Base-by-base conservation (phyloP, 1,140 invertebrate species). In the Dolichoris vasculosae region DNA sequence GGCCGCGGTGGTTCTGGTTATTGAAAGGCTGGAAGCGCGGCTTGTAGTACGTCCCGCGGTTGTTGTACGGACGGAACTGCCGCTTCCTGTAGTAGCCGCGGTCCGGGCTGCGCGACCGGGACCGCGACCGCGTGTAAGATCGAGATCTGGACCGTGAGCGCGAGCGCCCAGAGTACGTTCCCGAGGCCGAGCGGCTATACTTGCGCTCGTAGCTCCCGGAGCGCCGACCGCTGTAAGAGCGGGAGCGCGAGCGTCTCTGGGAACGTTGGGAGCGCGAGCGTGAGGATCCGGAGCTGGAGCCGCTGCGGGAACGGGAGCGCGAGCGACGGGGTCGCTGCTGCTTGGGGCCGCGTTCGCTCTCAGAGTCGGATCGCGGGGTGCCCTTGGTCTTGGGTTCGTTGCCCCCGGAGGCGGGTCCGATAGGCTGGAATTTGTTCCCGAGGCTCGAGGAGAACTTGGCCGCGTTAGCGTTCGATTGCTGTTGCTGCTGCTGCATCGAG, bases 41-140 rank as follows among this genome's bases (percentile, higher is more conserved):
- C 87, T 96, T 95, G 91, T 96, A 96, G 89, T 96, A 96, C 0
- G 96, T 96, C 67, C 96, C 96, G 26, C 96, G 94, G 88, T 96
- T 95, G 87, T 95, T 96, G 84, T 95, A 89, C 91, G 94, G 88
- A 91, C 94, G 89, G 64, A 48, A 85, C 91, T 93, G 59, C 30
- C 93, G 91, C 82, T 91, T 93, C 4, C 93, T 88, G 81, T 94
- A 92, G 69, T 94, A 92, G 15, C 93, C 93, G 82, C 95, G 91
- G 55, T 96, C 95, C 17, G 94, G 94, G 0, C 95, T 96, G 26
- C 94, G 94, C 76, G 95, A 96, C 6, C 96, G 94, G 8, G 92
- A 94, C 0, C 93, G 90, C 79, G 92, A 93, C 30, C 91, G 88
- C 0, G 94, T 95, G 35, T 95, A 94, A 0, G 95, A 95, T 0